Percentiles rank a stretch among this genome's conserved stretches.
Evolutionary conservation across 2,113 vertebrate species (phyloP).

Genomic region (Clarias gariepinus): DNA sequence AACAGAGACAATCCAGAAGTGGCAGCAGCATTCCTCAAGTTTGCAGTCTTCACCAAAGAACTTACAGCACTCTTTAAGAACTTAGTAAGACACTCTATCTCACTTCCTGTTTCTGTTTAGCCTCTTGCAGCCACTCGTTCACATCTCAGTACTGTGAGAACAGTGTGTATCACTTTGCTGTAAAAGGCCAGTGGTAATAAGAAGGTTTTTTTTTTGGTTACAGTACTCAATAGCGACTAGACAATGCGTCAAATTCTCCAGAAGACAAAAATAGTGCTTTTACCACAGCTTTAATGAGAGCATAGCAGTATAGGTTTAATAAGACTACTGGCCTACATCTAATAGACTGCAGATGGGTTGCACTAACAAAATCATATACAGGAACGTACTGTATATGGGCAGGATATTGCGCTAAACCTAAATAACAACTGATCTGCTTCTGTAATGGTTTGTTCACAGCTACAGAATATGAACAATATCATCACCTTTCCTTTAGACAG

Average conservation of each 20-base stretch:
- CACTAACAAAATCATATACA: neutral
- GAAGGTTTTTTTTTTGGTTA: neutral
- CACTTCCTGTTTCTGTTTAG: neutral
- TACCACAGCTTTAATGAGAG: neutral
- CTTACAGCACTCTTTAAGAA: conserved; percentile 95
- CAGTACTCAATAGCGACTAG: neutral
- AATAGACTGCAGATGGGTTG: neutral
- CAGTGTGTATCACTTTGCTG: conserved; percentile 1
- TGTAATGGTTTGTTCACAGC: conserved; percentile 70
- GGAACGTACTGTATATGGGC: neutral
- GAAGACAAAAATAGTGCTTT: neutral
- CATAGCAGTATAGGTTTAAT: neutral
- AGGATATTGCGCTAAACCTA: neutral
- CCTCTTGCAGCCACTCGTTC: neutral
- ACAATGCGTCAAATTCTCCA: neutral
- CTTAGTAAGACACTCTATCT: conserved; percentile 77
- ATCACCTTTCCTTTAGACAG: conserved; percentile 97
- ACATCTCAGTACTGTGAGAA: neutral
- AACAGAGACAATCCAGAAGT: conserved; percentile 83
- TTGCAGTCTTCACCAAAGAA: conserved; percentile 91
- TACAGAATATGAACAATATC: conserved; percentile 99
- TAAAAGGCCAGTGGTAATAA: conserved; percentile 13
- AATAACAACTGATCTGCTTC: neutral
- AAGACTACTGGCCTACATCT: neutral
- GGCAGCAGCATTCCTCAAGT: conserved; percentile 86